phyloP scores from a whole-genome alignment of 2,888 invertebrate genomes.

The Pantelozetes paolii region DNA sequence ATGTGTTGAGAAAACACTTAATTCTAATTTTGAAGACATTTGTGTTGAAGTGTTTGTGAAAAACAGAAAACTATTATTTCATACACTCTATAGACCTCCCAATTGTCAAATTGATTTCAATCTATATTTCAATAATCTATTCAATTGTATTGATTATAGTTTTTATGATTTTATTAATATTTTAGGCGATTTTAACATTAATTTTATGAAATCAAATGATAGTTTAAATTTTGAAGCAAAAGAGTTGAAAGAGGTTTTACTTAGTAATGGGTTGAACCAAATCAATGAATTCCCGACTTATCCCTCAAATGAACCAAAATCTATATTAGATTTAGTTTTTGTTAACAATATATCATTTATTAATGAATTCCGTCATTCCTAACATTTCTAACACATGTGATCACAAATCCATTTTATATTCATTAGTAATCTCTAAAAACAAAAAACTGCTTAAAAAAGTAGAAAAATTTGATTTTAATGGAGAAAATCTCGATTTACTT shows the following conservation, averaged over 20 bases:
- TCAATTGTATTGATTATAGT: background rate
- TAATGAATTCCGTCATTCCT: background rate
- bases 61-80: background rate
- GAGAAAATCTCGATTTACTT: background rate
- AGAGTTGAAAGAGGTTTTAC: background rate
- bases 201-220: too few species aligned
- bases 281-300: background rate
- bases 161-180: too few species aligned
- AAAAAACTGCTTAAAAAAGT: background rate
- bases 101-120: constrained; percentile 1
- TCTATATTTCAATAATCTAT: background rate
- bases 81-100: constrained; percentile 19
- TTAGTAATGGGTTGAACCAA: background rate
- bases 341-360: background rate
- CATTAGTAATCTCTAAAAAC: background rate
- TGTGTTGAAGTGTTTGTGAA: background rate
- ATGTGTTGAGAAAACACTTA: background rate
- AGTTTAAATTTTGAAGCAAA: too few species aligned
- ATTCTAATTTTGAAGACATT: background rate
- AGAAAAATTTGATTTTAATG: background rate
- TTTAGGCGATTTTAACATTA: background rate
- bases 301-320: background rate
- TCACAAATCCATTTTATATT: background rate
- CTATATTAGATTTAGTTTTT: constrained; percentile 6
- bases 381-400: background rate